Evolutionary conservation across 2,113 vertebrate species (phyloP).

Genomic region (Syrrhaptes paradoxus): DNA sequence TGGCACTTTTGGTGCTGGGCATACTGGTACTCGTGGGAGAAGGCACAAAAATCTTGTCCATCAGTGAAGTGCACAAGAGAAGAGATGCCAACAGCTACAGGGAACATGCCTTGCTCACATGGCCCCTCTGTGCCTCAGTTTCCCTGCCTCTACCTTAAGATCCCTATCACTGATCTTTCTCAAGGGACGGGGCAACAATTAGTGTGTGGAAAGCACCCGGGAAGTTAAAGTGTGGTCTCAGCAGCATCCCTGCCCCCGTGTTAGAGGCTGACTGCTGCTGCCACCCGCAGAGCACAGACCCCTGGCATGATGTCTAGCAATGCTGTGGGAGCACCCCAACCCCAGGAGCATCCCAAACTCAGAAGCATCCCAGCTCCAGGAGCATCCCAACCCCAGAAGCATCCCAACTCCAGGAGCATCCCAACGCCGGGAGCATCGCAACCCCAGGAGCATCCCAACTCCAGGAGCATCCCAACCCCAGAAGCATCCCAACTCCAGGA

Average conservation of each 20-base stretch:
- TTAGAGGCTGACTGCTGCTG: background rate
- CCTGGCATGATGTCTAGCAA: rapidly evolving
- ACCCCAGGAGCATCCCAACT: rapidly evolving
- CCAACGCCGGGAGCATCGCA: rapidly evolving
- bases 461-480: rapidly evolving
- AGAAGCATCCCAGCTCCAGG: rapidly evolving
- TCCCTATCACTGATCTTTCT: rapidly evolving
- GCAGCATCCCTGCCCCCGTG: background rate
- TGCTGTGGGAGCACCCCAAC: background rate
- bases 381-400: rapidly evolving
- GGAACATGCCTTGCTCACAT: background rate
- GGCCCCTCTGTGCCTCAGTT: background rate
- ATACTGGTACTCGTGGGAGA: background rate
- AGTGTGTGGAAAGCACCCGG: background rate
- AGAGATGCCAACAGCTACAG: rapidly evolving
- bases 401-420: rapidly evolving
- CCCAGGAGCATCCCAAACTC: background rate
- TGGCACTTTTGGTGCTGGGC: background rate
- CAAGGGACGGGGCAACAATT: background rate
- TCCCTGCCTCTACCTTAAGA: background rate
- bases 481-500: background rate
- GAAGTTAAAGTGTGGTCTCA: background rate
- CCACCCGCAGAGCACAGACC: background rate
- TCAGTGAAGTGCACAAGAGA: background rate
- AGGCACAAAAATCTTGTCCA: background rate